A percentile compares a stretch with the other conserved stretches of the same genome.
Conservation (phyloP, 2,888 invertebrate genomes). For the Oconnorella tubifera region DNA sequence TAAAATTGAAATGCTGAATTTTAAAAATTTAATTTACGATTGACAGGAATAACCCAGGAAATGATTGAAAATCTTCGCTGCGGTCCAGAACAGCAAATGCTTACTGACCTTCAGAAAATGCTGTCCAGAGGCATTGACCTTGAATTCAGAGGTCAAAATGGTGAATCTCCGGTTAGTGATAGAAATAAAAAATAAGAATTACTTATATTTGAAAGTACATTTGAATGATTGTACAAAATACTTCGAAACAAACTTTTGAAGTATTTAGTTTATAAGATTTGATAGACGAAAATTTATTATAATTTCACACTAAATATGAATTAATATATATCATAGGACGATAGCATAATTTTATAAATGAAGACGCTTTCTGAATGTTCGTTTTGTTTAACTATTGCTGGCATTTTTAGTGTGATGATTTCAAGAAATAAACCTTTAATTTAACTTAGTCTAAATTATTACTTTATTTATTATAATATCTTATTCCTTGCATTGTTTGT, state of each 20-base stretch:
- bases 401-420: too few species aligned
- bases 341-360: too few species aligned
- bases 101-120: slow-evolving; percentile 3
- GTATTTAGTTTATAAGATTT: neutral
- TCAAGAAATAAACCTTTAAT: too few species aligned
- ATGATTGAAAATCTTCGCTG: slow-evolving; percentile 1
- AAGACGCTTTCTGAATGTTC: neutral
- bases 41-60: slow-evolving; percentile 6
- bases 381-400: neutral
- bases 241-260: neutral
- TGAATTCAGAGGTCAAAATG: slow-evolving; percentile 15
- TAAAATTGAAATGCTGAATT: neutral
- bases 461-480: too few species aligned
- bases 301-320: slow-evolving; percentile 1
- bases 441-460: too few species aligned
- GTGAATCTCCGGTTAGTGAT: slow-evolving; percentile 15
- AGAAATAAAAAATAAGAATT: neutral
- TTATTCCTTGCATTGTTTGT: neutral
- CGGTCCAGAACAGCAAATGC: slow-evolving; percentile 3
- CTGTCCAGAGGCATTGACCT: neutral
- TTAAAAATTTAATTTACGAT: neutral
- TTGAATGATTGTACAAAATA: slow-evolving; percentile 14
- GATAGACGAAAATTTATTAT: slow-evolving; percentile 5
- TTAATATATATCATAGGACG: slow-evolving; percentile 13
- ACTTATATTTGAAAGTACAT: slow-evolving; percentile 12